Evolutionary conservation across 1,140 invertebrate genomes (phyloP).

Genomic region (Venturia canescens): DNA sequence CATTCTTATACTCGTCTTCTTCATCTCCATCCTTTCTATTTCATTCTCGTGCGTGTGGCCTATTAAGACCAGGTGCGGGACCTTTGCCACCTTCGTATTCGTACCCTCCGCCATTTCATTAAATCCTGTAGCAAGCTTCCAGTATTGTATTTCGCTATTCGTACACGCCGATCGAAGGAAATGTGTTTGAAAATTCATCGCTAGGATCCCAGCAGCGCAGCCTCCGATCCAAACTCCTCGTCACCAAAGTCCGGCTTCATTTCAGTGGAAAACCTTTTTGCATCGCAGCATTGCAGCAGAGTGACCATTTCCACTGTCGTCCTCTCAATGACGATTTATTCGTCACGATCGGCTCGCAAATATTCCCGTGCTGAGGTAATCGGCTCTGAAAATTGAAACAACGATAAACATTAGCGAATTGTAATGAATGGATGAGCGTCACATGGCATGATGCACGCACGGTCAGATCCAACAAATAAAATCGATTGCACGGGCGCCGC

Average conservation of each 20-base stretch:
- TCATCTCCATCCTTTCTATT: constrained; percentile 24
- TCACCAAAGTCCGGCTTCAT: no score
- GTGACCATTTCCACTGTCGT: no score
- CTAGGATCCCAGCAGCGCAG: no score
- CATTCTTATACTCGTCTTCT: neutral
- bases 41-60: constrained; percentile 43
- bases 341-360: no score
- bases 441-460: constrained; percentile 4
- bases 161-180: neutral
- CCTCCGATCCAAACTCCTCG: no score
- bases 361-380: no score
- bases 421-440: no score
- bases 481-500: constrained; percentile 19
- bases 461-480: constrained; percentile 38
- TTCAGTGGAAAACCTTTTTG: no score
- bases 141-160: neutral
- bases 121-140: neutral
- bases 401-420: no score
- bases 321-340: no score
- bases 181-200: neutral
- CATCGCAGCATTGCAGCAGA: no score
- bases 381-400: no score
- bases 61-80: constrained; percentile 41
- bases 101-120: constrained; percentile 17
- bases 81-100: constrained; percentile 30